Conservation (phyloP, 2,797 vertebrate genomes). For the Chrysocyon brachyurus region DNA sequence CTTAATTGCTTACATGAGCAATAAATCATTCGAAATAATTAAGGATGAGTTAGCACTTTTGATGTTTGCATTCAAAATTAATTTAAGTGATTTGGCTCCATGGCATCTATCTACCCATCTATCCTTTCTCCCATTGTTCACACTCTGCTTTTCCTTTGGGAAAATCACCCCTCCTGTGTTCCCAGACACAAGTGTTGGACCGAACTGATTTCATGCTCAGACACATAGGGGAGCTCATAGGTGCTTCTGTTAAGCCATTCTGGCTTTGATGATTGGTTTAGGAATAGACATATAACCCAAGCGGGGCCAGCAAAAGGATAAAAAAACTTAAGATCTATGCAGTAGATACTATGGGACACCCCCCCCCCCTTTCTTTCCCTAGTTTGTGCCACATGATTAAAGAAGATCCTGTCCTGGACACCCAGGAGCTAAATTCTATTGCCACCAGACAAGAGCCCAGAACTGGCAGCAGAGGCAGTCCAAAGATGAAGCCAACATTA, state of each 20-base stretch:
- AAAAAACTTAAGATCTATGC: not conserved
- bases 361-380: too few species aligned
- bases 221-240: not conserved
- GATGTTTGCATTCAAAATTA: slow-evolving; percentile 18
- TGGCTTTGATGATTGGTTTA: not conserved
- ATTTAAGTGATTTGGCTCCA: not conserved
- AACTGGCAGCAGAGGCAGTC: not conserved
- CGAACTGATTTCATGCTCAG: not conserved
- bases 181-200: not conserved
- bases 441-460: not conserved
- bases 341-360: not conserved
- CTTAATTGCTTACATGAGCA: not conserved
- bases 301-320: not conserved
- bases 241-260: not conserved
- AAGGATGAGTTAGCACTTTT: not conserved
- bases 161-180: not conserved
- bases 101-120: not conserved
- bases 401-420: not conserved
- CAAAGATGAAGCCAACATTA: not conserved
- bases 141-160: not conserved
- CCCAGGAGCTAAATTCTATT: not conserved
- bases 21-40: not conserved
- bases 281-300: not conserved
- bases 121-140: not conserved
- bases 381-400: not conserved